Conservation (phyloP, 2,888 invertebrate genomes). For the Eutolmus rufibarbis region DNA sequence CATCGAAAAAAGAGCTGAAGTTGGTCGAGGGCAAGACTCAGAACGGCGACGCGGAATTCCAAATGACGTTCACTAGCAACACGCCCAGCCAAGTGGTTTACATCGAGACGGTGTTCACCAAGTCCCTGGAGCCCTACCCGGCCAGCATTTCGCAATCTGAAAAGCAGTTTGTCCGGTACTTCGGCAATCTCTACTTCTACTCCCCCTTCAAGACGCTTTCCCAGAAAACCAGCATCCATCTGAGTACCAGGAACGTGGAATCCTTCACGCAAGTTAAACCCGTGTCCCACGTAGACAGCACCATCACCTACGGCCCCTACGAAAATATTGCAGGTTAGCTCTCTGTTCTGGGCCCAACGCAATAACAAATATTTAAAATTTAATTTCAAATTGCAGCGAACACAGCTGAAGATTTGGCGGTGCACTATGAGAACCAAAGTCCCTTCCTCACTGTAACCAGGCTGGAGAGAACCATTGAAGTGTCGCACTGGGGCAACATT, state of each 20-base stretch:
- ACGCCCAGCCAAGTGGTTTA: slow-evolving; percentile 55
- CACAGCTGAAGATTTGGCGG: slow-evolving; percentile 70
- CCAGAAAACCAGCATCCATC: slow-evolving; percentile 81
- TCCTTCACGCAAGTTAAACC: slow-evolving; percentile 84
- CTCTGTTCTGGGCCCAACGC: not conserved
- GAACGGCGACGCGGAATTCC: slow-evolving; percentile 67
- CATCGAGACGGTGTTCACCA: slow-evolving; percentile 78
- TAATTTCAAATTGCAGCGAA: slow-evolving; percentile 59
- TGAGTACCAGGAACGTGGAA: slow-evolving; percentile 82
- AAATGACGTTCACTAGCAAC: slow-evolving; percentile 64
- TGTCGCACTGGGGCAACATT: slow-evolving; percentile 99
- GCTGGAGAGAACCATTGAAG: slow-evolving; percentile 87
- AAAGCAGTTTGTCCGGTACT: slow-evolving; percentile 89
- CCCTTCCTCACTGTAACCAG: slow-evolving; percentile 94
- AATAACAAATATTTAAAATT: not conserved
- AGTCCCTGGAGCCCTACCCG: slow-evolving; percentile 84
- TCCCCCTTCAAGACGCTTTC: slow-evolving; percentile 81
- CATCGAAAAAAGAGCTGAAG: slow-evolving; percentile 68
- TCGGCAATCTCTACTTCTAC: slow-evolving; percentile 83
- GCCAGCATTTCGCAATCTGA: slow-evolving; percentile 90
- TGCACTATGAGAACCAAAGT: slow-evolving; percentile 96
- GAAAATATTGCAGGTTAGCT: slow-evolving; percentile 70
- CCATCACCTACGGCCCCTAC: slow-evolving; percentile 90
- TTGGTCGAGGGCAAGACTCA: slow-evolving; percentile 63
- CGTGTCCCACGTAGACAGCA: slow-evolving; percentile 76